Evolutionary conservation across 2,797 vertebrate genomes (phyloP), one percentile per base, ranked within the genome.

Genomic region (Scyliorhinus canicula): DNA sequence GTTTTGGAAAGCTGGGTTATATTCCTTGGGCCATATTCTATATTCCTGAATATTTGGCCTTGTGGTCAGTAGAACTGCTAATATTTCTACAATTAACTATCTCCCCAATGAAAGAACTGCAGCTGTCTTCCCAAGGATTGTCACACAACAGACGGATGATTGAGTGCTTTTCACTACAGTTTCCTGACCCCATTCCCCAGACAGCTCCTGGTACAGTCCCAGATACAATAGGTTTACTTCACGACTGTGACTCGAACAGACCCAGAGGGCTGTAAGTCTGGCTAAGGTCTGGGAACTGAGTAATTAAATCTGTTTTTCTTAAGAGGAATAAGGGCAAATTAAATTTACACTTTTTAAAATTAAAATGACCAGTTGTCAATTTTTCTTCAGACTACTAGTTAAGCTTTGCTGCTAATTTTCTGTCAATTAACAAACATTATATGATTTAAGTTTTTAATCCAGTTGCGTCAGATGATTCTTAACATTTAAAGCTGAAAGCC

Each of bases 301-400:
- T 63, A 65, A 63, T 44, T 44, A 91, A n/a, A 63, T 24, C 16
- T 93, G 2, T 11, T 44, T 60, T 31, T 55, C 26, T 44, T 40
- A 9, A 35, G 84, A 85, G 35, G 90, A 44, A 65, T 65, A 44
- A 65, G 40, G n/a, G 7, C 7, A 93, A 93, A 44, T 65, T 65
- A 93, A 93, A 93, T 93, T 93, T 93, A 65, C 40, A 93, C 21
- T 67, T 21, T 93, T 60, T 63, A 93, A 63, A n/a, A 65, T 65
- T 9, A 93, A 65, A 44, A n/a, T n/a, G 24, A 21, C n/a, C 21
- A 4, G 65, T 65, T 63, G 40, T 85, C 82, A 85, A 31, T 52
- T 52, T 85, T 85, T 52, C 47, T 50, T 31, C 26, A 52, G 82
- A 82, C 21, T 7, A 47, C 21, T 44, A 2, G 47, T 26, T 77